Evolutionary conservation across 2,797 vertebrate species (phyloP).

Genomic region (Pangasius djambal): DNA sequence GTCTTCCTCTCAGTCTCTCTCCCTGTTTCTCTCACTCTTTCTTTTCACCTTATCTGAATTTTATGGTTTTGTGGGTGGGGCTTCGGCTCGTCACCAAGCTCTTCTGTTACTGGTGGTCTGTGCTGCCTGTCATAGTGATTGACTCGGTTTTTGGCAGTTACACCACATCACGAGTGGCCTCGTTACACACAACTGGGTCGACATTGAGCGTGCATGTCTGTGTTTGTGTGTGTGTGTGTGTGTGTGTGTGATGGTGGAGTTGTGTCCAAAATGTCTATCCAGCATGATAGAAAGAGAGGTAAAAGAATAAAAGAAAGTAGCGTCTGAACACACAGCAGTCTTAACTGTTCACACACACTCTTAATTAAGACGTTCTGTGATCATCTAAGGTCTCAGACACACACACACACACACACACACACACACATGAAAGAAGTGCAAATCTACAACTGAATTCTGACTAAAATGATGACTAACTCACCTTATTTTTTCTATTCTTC

Average conservation of each 20-base stretch:
- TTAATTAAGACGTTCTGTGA: slow-evolving; percentile 66
- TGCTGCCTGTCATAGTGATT: slow-evolving; percentile 4
- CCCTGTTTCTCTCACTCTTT: not conserved
- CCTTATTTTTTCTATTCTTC: slow-evolving; percentile 54
- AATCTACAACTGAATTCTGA: not conserved
- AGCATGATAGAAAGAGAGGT: slow-evolving; percentile 15
- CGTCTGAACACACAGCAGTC: slow-evolving; percentile 65
- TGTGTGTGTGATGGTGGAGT: slow-evolving; percentile 28
- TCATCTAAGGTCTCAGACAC: slow-evolving; percentile 36
- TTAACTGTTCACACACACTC: slow-evolving; percentile 28
- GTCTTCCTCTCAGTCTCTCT: not conserved
- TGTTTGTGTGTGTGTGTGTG: slow-evolving; percentile 42
- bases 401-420: slow-evolving; percentile 26
- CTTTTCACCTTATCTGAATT: not conserved
- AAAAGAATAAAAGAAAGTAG: slow-evolving; percentile 8
- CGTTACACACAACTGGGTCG: slow-evolving; percentile 13
- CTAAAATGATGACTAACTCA: not conserved
- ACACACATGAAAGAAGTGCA: slow-evolving; percentile 7
- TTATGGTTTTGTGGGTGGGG: slow-evolving; percentile 7
- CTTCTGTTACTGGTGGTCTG: slow-evolving; percentile 47
- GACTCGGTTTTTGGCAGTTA: slow-evolving; percentile 17
- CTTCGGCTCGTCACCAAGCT: slow-evolving; percentile 3
- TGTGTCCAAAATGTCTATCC: slow-evolving; percentile 25
- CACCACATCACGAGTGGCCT: slow-evolving; percentile 10
- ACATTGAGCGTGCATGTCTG: slow-evolving; percentile 18